Base-by-base conservation (phyloP, 1,140 invertebrate genomes). In the Drosophila ficusphila region DNA sequence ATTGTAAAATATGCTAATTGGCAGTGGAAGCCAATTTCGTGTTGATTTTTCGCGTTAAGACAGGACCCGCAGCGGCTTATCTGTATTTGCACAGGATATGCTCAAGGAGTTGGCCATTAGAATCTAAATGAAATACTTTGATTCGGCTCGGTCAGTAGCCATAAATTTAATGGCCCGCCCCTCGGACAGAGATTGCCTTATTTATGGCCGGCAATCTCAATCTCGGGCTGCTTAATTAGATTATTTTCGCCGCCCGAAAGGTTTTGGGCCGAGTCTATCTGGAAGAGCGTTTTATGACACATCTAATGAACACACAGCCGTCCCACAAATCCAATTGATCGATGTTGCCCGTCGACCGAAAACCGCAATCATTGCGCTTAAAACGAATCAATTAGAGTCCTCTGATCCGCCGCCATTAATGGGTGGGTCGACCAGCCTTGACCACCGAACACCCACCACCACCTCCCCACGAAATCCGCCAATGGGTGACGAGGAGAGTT, bases 1-100 rank as follows among this genome's bases (percentile, higher is more conserved):
- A 83, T 79, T 86, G 67, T 57, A 61, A 76, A 86, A 85, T 79
- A 85, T 85, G 79, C 72, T 86, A 85, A 85, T 85, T 85, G 79
- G 60, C 36, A 64, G 39, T 68, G 44, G 46, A 47, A 53, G 25
- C 12, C 34, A 23, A 53, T 51, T 54, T 72, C 33, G 21, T 54
- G 25, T 36, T 49, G 48, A 48, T 48, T 48, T 27, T 57, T 47
- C 16, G 23, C 29, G 16, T 25, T 56, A 11, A 56, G 46, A 29
- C 41, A 38, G n/a, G 33, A 39, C 48, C 72, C 67, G 46, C 65
- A 72, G 62, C 39, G 52, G 58, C 79, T 83, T 83, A 83, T 85
- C 79, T 47, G 69, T 85, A 85, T 83, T 83, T 83, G 54, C 76
- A 57, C 75, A 85, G 76, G 58, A 79, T 48, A 27, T 34, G 36